Percentiles rank a stretch among this genome's conserved stretches.
These are phyloP conservation scores for Clarias platycephalus DNA, from an alignment of 2,797 vertebrate genomes.

Conservation along the genomic window DNA sequence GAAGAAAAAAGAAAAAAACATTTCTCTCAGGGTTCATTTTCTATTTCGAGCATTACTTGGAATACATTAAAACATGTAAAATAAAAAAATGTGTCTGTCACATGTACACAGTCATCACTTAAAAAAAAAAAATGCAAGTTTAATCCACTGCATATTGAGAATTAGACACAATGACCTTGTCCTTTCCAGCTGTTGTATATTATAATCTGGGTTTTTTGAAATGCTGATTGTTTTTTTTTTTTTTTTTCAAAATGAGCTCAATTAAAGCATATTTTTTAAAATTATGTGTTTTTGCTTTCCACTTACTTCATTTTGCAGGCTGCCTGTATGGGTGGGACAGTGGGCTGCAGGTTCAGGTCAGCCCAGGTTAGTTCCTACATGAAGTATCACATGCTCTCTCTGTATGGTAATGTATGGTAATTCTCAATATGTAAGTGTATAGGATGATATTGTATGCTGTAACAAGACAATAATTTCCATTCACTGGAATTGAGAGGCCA, in stretches of 20 bases:
- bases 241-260: conserved; percentile 60
- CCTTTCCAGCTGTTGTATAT: conserved; percentile 50
- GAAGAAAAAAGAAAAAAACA: conserved; percentile 50
- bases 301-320: conserved; percentile 2
- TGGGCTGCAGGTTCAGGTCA: background rate
- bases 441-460: background rate
- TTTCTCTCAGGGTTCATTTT: conserved; percentile 66
- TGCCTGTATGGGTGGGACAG: background rate
- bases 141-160: conserved; percentile 56
- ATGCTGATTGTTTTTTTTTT: conserved; percentile 49
- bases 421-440: background rate
- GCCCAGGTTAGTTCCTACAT: too few relatives aligned
- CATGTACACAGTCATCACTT: conserved; percentile 45
- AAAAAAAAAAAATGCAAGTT: conserved; percentile 33
- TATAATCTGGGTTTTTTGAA: conserved; percentile 52
- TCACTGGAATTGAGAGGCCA: background rate
- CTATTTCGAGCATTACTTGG: conserved; percentile 56
- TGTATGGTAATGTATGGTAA: background rate
- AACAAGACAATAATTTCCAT: background rate
- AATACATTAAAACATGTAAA: conserved; percentile 4
- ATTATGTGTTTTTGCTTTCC: conserved; percentile 4
- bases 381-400: background rate
- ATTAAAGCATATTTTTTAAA: conserved; percentile 71
- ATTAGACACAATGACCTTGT: conserved; percentile 53
- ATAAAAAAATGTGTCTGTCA: conserved; percentile 22